Evolutionary conservation across 2,888 invertebrate genomes (phyloP).

Genomic region (Carterocephalus palaemon): DNA sequence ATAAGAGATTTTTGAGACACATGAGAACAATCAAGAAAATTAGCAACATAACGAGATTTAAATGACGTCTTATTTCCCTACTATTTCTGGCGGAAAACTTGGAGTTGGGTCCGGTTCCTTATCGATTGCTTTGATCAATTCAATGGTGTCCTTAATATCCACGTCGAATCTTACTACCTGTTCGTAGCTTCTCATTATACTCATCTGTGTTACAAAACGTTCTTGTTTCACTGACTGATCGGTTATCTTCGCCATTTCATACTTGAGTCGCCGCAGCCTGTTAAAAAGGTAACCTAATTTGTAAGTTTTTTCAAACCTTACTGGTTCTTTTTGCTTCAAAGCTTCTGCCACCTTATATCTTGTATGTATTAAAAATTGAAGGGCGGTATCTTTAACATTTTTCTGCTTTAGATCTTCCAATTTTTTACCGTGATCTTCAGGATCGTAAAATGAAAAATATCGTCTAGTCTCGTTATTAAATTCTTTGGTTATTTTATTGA

Average conservation of each 20-base stretch:
- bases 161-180: constrained; percentile 40
- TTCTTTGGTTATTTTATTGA: constrained; percentile 28
- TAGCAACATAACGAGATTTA: too few species aligned
- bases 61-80: too few species aligned
- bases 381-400: constrained; percentile 12
- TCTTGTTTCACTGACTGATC: background rate
- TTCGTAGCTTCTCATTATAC: constrained; percentile 37
- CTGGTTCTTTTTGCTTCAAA: constrained; percentile 28
- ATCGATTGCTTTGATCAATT: constrained; percentile 30
- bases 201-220: constrained; percentile 5
- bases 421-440: constrained; percentile 18
- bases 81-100: too few species aligned
- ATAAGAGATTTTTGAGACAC: too few species aligned
- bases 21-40: too few species aligned
- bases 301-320: constrained; percentile 41
- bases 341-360: constrained; percentile 42
- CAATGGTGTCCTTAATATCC: constrained; percentile 40
- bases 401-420: constrained; percentile 17
- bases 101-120: constrained; percentile 2
- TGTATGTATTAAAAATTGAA: constrained; percentile 40
- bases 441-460: constrained; percentile 23
- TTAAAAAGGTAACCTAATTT: constrained; percentile 48
- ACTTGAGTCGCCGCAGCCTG: constrained; percentile 40
- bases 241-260: constrained; percentile 39
- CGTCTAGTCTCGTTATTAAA: constrained; percentile 26